Base-by-base conservation (phyloP, 2,888 invertebrate genomes). In the Dioctria linearis region DNA sequence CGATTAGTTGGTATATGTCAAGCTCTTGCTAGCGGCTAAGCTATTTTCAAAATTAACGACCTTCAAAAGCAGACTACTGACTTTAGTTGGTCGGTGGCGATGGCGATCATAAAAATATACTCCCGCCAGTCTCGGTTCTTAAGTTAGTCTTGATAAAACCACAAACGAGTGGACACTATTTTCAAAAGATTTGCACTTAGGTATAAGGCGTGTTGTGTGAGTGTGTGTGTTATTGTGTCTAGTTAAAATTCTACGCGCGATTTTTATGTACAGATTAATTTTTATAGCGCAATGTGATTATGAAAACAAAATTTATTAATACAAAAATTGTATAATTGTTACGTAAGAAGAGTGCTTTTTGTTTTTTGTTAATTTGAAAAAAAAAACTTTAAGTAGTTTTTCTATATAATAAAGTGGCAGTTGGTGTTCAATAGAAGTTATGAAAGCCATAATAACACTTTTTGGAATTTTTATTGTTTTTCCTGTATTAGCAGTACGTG, bases 21-120 rank as follows among this genome's bases (percentile, higher is more conserved):
- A 37, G 46, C 42, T 59, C 46, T 75, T 37, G 71, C 25, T 25
- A 25, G 25, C 25, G 25, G 25, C 25, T 25, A 25, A 25, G 25
- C 71, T 75, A 71, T 75, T 42, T 75, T 61, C 61, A 49, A 76
- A 76, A 63, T 63, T 76, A 63, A 49, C 63, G 63, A 76, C 76
- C 76, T 76, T 76, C 63, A 76, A 11, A 63, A 63, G 61, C n/a
- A 59, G 37, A 13, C 49, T 61, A 4, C 57, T 37, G 46, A 63
- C 57, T 49, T 3, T 40, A 63, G 76, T 76, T 8, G 51, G 42
- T 51, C 51, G 5, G 61, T 51, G 51, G 11, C 11, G 6, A 51
- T 25, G 25, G 37, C 40, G 57, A 57, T 9, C 66, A 66, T 43
- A 43, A 61, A 61, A 61, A 66, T 42, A 73, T 51, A 42, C 57